Conservation (phyloP, 2,888 invertebrate genomes). For the Peribatodes rhomboidaria region DNA sequence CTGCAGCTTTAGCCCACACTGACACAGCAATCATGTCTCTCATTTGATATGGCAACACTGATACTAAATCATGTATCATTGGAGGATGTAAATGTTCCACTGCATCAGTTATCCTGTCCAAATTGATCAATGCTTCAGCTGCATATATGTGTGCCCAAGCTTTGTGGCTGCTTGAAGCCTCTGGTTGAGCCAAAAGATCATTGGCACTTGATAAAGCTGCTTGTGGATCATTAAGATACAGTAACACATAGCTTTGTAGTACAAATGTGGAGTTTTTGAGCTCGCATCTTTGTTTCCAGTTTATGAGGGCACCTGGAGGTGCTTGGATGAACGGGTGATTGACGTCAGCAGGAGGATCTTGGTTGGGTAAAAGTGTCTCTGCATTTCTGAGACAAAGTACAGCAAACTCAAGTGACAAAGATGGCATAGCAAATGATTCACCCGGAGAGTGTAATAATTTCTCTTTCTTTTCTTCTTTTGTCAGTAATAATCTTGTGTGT, state of each 20-base stretch:
- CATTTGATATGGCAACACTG: constrained; percentile 76
- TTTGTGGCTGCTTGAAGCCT: constrained; percentile 85
- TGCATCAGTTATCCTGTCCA: constrained; percentile 94
- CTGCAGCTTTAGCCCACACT: constrained; percentile 84
- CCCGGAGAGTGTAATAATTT: constrained; percentile 80
- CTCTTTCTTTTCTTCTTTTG: constrained; percentile 72
- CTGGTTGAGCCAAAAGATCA: constrained; percentile 90
- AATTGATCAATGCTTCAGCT: constrained; percentile 94
- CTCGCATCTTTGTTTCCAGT: constrained; percentile 86
- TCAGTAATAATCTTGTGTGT: constrained; percentile 75
- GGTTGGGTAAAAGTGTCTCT: constrained; percentile 88
- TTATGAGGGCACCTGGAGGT: constrained; percentile 88
- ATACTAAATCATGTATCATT: constrained; percentile 86
- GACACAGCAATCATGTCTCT: constrained; percentile 81
- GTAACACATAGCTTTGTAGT: constrained; percentile 93
- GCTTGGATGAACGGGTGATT: constrained; percentile 74
- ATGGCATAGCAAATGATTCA: constrained; percentile 94
- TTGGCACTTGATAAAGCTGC: constrained; percentile 92
- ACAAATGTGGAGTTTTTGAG: constrained; percentile 90
- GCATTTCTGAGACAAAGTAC: constrained; percentile 96
- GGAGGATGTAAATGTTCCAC: constrained; percentile 93
- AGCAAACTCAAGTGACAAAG: constrained; percentile 96
- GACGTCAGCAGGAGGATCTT: constrained; percentile 73
- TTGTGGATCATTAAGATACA: constrained; percentile 94
- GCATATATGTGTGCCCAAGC: constrained; percentile 95